Evolutionary conservation across 2,797 vertebrate species (phyloP), one percentile per base, ranked within the genome.

Genomic region (Danio tinwini): DNA sequence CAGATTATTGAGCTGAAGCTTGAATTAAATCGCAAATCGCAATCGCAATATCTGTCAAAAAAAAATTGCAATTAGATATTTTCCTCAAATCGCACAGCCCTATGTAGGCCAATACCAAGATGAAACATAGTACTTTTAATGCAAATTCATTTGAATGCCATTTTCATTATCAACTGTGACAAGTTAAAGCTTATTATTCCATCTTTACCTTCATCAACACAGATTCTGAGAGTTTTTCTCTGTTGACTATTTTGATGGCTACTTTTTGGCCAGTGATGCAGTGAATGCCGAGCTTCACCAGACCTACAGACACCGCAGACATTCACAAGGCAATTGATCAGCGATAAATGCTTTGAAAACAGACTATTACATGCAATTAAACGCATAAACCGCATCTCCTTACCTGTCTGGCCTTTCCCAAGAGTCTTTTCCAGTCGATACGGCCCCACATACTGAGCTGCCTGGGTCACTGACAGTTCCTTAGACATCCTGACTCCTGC

Each of bases 221-320:
- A 0, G 96, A 98, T 90, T 98, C 96, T 0, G 96, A 96, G 88
- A 98, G 91, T 86, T 98, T 98, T 93, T 98, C 96, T 86, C 96
- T 91, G 91, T 98, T 98, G 88, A 98, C 96, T 69, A 98, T 98
- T 93, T 98, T 98, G 92, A 98, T 95, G n/a, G 96, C 96, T 52
- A 97, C 96, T 89, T 98, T 97, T 91, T 97, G 96, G 88, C 94
- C 95, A 0, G 96, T 97, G 88, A 97, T 97, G 83, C 96, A 97
- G 77, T 97, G 96, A 82, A 97, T 81, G 12, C 96, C 96, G 2
- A 97, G 93, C 89, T 97, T 97, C 87, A 97, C 96, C 90, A 97
- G 92, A 73, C 96, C 96, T 97, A 52, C 44, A 13, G n/a, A 19
- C 58, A 71, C 40, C 37, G 6, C 71, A 40, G 13, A 72, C 40